Conservation (phyloP, 1,140 invertebrate species). For the Anoplolepis gracilipes region DNA sequence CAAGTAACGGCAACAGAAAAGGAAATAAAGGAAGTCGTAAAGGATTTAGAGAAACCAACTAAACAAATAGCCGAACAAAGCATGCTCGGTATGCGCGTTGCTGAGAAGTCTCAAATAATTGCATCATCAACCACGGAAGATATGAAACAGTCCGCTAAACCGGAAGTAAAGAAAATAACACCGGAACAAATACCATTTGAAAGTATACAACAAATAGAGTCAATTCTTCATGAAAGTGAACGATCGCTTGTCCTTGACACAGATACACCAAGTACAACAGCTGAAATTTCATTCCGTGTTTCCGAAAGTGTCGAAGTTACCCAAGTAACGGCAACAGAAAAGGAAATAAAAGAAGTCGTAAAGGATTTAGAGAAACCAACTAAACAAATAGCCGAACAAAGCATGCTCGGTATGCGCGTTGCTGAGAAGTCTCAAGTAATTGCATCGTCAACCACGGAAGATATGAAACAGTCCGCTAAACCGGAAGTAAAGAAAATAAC, state of each 20-base stretch:
- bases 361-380: slow-evolving; percentile 76
- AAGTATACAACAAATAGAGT: slow-evolving; percentile 74
- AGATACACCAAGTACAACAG: slow-evolving; percentile 67
- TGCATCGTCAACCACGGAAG: slow-evolving; percentile 71
- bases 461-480: slow-evolving; percentile 62
- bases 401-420: slow-evolving; percentile 72
- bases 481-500: slow-evolving; percentile 73
- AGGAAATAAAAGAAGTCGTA: slow-evolving; percentile 81
- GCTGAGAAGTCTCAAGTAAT: slow-evolving; percentile 78
- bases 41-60: slow-evolving; percentile 66
- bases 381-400: slow-evolving; percentile 75
- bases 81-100: slow-evolving; percentile 73
- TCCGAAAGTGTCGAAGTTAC: slow-evolving; percentile 78
- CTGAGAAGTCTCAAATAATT: slow-evolving; percentile 78
- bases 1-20: slow-evolving; percentile 81
- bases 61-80: slow-evolving; percentile 76
- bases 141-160: slow-evolving; percentile 61
- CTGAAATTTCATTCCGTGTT: slow-evolving; percentile 75
- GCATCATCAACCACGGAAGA: slow-evolving; percentile 73
- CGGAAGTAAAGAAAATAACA: slow-evolving; percentile 71
- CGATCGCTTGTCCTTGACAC: slow-evolving; percentile 65
- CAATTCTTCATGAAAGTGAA: slow-evolving; percentile 79
- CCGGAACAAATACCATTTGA: slow-evolving; percentile 79
- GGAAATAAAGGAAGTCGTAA: slow-evolving; percentile 81
- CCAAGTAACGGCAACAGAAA: slow-evolving; percentile 79